Base-by-base conservation (phyloP, 2,888 invertebrate genomes). In the Dynastes hyllus region DNA sequence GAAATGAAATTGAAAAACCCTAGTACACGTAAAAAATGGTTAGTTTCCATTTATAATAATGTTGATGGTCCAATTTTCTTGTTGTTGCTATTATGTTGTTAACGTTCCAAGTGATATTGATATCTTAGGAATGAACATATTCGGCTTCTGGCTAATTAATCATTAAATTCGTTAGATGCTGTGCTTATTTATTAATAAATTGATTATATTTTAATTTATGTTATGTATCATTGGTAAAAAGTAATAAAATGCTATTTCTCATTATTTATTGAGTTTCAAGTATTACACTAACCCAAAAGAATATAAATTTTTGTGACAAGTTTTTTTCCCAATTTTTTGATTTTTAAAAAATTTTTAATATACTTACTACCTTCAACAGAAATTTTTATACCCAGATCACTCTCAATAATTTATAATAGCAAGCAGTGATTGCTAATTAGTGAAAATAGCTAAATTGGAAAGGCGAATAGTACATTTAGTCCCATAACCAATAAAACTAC, bases 91-190 rank as follows among this genome's bases (percentile, higher is more conserved):
- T 80, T 77, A 63, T 75, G 79, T 81, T 84, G 85, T 84, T 85
- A 84, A 86, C 86, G 85, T 88, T 88, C 88, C 88, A 88, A 88
- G 88, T 89, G 88, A 88, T 88, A 85, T 84, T 86, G 84, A 84
- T 85, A 76, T 81, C 85, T 83, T 86, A 86, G 87, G 88, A 87
- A 82, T 88, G 88, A 88, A 87, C 80, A 79, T 79, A 82, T 78
- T 83, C 85, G 86, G 88, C 88, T 88, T 85, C 86, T 86, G 83
- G 87, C 87, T 88, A 86, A 88, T 69, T 69, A 69, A 69, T 69
- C 69, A 69, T 69, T 86, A 77, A 77, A 77, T 77, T 77, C 77
- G 75, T 78, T 87, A 83, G 86, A 86, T 80, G 87, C 86, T 87
- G 86, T 85, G 83, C 83, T 85, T 85, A 82, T 84, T 80, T 78